Percentiles rank a stretch among this genome's conserved stretches.
Evolutionary conservation across 1,140 invertebrate genomes (phyloP).

Genomic region (Eueides isabella): DNA sequence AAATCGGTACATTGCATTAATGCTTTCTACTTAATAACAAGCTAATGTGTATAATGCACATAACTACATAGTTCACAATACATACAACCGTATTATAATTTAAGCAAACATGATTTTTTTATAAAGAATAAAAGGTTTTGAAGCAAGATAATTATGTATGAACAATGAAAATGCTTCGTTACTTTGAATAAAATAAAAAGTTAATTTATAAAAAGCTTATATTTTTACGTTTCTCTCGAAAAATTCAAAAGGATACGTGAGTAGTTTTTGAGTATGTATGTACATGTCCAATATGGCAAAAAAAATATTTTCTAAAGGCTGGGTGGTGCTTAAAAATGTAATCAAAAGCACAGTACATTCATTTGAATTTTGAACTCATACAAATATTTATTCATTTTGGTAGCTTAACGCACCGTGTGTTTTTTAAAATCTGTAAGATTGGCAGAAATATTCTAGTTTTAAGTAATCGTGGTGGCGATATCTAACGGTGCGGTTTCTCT

Average conservation of each 20-base stretch:
- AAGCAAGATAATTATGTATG: neutral
- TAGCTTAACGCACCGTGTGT: neutral
- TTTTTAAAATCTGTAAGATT: neutral
- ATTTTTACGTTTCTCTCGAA: neutral
- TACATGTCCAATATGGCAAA: neutral
- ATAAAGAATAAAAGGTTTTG: slow-evolving; percentile 3
- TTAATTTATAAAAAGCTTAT: neutral
- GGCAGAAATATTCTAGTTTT: neutral
- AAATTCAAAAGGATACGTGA: slow-evolving; percentile 12
- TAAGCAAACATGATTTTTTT: neutral
- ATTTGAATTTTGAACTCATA: neutral
- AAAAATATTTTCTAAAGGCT: neutral
- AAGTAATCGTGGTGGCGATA: neutral
- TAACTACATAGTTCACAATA: neutral
- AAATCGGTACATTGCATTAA: slow-evolving; percentile 24
- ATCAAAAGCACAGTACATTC: neutral
- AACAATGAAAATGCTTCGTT: neutral
- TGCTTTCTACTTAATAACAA: slow-evolving; percentile 25
- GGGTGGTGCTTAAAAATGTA: neutral
- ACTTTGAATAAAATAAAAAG: slow-evolving; percentile 2
- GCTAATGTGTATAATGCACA: slow-evolving; percentile 16
- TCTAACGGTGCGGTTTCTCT: too few species aligned
- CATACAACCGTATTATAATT: neutral
- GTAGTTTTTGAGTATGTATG: neutral
- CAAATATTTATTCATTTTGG: neutral